phyloP scores from a whole-genome alignment of 2,797 vertebrate genomes.

The Hippoglossus hippoglossus region DNA sequence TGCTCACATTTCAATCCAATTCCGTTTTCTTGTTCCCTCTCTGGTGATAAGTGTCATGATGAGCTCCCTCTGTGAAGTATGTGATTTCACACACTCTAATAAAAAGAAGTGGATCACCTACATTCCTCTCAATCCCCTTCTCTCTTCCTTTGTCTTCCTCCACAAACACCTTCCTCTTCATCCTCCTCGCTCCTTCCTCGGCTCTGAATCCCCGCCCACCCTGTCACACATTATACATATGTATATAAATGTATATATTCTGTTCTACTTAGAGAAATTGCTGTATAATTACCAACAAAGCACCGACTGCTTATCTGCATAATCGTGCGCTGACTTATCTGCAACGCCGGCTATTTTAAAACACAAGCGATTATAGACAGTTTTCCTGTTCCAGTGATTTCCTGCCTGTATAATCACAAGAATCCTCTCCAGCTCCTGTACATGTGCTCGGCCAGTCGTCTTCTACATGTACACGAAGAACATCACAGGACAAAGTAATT shows the following conservation, averaged over 20 bases:
- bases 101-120: neutral
- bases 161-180: neutral
- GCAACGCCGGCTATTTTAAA: slow-evolving; percentile 39
- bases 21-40: neutral
- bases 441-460: no score
- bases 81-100: slow-evolving; percentile 15
- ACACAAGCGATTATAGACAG: slow-evolving; percentile 26
- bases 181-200: neutral
- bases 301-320: slow-evolving; percentile 11
- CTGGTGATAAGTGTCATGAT: neutral
- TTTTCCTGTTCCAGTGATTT: no score
- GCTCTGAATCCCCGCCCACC: neutral
- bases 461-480: no score
- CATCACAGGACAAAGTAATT: no score
- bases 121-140: neutral
- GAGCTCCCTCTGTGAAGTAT: neutral
- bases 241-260: neutral
- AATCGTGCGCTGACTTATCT: slow-evolving; percentile 39
- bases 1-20: neutral
- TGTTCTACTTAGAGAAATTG: slow-evolving; percentile 39
- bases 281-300: slow-evolving; percentile 50
- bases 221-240: neutral
- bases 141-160: neutral
- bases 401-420: no score
- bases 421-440: no score